Percentiles rank a stretch among this genome's conserved stretches.
Evolutionary conservation across 2,797 vertebrate genomes (phyloP).

Genomic region (Mormyrops boulengeri): DNA sequence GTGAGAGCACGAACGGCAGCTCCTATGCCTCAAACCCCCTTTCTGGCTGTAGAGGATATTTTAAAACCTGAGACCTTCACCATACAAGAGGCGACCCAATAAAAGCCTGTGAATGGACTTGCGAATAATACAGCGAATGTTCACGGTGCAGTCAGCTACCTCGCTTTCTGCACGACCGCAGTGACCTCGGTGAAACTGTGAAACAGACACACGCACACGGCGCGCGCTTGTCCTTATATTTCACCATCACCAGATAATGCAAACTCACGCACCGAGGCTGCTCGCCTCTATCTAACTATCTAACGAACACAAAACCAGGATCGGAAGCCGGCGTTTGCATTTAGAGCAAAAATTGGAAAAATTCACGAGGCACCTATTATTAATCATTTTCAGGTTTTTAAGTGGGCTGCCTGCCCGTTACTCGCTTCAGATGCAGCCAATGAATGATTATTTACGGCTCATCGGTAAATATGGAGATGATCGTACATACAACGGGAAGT

Average conservation of each 20-base stretch:
- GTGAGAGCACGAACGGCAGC: background rate
- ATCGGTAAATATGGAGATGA: background rate
- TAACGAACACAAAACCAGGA: background rate
- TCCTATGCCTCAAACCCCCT: background rate
- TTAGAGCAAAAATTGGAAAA: background rate
- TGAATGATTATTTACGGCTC: background rate
- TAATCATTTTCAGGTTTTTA: background rate
- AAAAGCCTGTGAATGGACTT: background rate
- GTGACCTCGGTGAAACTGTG: background rate
- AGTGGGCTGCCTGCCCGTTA: background rate
- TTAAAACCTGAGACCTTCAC: background rate
- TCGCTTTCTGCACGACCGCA: background rate
- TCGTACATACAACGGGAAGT: background rate
- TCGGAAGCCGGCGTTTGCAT: background rate
- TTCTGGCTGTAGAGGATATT: background rate
- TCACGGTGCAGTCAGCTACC: background rate
- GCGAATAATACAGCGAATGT: background rate
- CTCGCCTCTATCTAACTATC: background rate
- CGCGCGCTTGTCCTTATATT: background rate
- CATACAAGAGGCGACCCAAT: background rate
- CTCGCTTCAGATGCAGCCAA: background rate
- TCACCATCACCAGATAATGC: background rate
- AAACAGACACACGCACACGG: background rate
- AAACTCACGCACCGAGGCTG: background rate
- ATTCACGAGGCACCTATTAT: background rate